Percentiles rank a stretch among this genome's conserved stretches.
Conservation (phyloP, 2,113 vertebrate species). For the Petrocephalus microphthalmus region DNA sequence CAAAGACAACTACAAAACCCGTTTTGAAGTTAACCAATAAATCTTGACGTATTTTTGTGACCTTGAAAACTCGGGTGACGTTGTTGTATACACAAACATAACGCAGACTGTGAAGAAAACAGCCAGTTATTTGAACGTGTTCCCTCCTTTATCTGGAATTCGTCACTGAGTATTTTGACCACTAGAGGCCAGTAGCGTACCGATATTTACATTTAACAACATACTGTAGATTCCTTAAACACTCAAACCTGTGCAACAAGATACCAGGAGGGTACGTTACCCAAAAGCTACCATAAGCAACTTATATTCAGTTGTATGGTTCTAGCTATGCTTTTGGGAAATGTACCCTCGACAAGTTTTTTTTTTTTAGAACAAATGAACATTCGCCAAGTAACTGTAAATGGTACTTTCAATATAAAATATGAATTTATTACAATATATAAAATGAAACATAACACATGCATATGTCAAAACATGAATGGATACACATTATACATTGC, state of each 20-base stretch:
- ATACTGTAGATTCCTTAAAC: no score
- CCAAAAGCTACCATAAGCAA: neutral
- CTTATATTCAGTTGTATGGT: neutral
- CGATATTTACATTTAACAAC: neutral
- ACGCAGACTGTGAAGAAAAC: neutral
- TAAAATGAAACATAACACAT: constrained; percentile 58
- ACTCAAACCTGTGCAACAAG: neutral
- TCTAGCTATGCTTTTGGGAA: neutral
- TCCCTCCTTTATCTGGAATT: neutral
- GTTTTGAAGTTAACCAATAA: no score
- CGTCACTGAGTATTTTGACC: neutral
- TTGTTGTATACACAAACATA: neutral
- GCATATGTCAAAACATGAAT: constrained; percentile 60
- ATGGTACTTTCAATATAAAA: constrained; percentile 39
- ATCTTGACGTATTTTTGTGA: no score
- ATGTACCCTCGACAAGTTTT: no score
- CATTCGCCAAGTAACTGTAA: neutral
- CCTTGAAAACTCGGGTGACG: no score
- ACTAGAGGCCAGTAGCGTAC: neutral
- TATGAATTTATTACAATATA: constrained; percentile 68
- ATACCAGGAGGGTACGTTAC: neutral
- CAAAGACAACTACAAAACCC: no score
- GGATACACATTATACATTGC: constrained; percentile 64
- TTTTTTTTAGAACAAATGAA: neutral
- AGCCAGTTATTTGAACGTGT: neutral